Evolutionary conservation across 2,113 vertebrate genomes (phyloP).

Genomic region (Sphaerodactylus townsendi): DNA sequence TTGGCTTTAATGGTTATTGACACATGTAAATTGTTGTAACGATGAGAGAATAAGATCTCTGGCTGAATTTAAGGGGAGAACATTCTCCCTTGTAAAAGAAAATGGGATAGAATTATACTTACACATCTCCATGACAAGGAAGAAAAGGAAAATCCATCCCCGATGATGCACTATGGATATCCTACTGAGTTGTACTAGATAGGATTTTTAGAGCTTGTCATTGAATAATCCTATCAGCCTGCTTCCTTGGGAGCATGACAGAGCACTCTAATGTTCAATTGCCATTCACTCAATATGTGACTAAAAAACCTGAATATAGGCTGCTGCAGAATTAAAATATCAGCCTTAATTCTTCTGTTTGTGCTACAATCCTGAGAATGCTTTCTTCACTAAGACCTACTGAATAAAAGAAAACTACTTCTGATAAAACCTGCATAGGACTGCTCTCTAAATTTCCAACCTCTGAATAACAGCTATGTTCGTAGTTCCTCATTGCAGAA

Average conservation of each 20-base stretch:
- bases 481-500: neutral
- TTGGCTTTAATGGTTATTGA: neutral
- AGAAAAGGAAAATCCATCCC: neutral
- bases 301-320: neutral
- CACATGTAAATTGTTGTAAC: neutral
- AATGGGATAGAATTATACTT: constrained; percentile 12
- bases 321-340: neutral
- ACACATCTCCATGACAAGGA: neutral
- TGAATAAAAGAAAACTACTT: too few species aligned
- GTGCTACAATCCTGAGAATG: neutral
- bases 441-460: neutral
- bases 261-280: constrained; percentile 8
- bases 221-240: neutral
- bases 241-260: constrained; percentile 1
- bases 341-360: neutral
- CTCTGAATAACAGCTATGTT: neutral
- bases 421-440: too few species aligned
- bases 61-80: neutral
- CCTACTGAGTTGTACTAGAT: neutral
- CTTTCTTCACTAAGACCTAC: too few species aligned
- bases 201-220: constrained; percentile 4
- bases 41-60: neutral
- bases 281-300: neutral
- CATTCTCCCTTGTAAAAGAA: neutral
- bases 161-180: neutral